Evolutionary conservation across 2,113 vertebrate genomes (phyloP).

Genomic region (Balaeniceps rex): DNA sequence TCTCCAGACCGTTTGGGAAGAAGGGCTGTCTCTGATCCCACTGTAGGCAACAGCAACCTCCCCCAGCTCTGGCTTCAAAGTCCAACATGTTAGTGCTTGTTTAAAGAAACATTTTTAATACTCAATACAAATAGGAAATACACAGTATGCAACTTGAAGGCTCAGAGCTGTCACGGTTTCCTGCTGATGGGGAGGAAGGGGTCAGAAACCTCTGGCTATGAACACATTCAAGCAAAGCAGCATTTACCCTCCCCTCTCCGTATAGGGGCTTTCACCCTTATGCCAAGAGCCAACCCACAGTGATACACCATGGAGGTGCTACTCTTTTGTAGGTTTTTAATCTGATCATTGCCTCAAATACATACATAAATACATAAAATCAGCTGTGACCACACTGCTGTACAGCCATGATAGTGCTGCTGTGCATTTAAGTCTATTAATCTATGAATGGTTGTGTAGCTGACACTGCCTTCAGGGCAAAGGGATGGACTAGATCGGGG

Average conservation of each 20-base stretch:
- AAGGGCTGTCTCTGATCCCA: neutral
- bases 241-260: neutral
- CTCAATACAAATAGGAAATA: neutral
- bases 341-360: neutral
- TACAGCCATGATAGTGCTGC: neutral
- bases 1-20: neutral
- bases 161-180: neutral
- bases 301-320: neutral
- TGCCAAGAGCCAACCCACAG: neutral
- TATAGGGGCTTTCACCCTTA: neutral
- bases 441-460: neutral
- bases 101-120: neutral
- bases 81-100: neutral
- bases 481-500: neutral
- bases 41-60: neutral
- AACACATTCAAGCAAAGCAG: neutral
- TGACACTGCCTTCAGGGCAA: conserved; percentile 16
- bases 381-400: neutral
- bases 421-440: neutral
- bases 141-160: neutral
- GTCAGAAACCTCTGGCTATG: neutral
- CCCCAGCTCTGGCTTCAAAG: neutral
- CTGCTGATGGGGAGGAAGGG: neutral
- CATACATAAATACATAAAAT: neutral
- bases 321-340: neutral